Evolutionary conservation across 2,113 vertebrate species (phyloP).

Genomic region (Salvelinus sp.): DNA sequence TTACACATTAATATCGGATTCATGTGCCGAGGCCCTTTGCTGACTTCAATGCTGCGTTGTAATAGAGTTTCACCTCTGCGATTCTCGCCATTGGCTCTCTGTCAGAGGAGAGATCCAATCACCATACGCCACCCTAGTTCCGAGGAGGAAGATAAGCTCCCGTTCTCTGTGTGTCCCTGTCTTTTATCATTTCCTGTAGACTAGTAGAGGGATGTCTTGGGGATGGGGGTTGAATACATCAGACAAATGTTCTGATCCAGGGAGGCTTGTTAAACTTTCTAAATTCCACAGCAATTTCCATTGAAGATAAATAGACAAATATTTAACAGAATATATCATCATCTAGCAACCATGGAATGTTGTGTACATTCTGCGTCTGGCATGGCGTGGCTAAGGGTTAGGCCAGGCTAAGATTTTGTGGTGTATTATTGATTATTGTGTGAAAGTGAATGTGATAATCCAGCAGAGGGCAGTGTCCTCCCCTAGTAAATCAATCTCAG

Average conservation of each 20-base stretch:
- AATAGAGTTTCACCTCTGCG: slow-evolving; percentile 68
- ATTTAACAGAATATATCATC: too few relatives aligned
- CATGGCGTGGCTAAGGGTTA: too few relatives aligned
- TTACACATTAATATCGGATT: slow-evolving; percentile 74
- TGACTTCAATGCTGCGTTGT: slow-evolving; percentile 69
- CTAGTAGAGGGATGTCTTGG: too few relatives aligned
- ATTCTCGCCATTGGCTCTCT: slow-evolving; percentile 31
- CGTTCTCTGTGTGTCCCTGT: not conserved
- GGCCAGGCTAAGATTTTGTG: too few relatives aligned
- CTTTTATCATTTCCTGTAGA: too few relatives aligned
- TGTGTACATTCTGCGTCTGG: too few relatives aligned
- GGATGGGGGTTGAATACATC: too few relatives aligned
- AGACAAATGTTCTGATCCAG: too few relatives aligned
- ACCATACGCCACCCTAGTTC: slow-evolving; percentile 20
- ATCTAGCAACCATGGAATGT: too few relatives aligned
- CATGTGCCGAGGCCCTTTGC: slow-evolving; percentile 58
- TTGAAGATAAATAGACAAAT: too few relatives aligned
- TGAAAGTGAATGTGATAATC: slow-evolving; percentile 12
- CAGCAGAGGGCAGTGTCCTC: slow-evolving; percentile 58
- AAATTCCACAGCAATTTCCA: too few relatives aligned
- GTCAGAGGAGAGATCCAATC: slow-evolving; percentile 30
- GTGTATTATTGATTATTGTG: not conserved
- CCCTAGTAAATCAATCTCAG: slow-evolving; percentile 9
- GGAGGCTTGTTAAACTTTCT: too few relatives aligned
- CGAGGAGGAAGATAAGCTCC: slow-evolving; percentile 57